A percentile compares a stretch with the other conserved stretches of the same genome.
Evolutionary conservation across 2,888 invertebrate genomes (phyloP).

Genomic region (Entomobrya multifasciata): DNA sequence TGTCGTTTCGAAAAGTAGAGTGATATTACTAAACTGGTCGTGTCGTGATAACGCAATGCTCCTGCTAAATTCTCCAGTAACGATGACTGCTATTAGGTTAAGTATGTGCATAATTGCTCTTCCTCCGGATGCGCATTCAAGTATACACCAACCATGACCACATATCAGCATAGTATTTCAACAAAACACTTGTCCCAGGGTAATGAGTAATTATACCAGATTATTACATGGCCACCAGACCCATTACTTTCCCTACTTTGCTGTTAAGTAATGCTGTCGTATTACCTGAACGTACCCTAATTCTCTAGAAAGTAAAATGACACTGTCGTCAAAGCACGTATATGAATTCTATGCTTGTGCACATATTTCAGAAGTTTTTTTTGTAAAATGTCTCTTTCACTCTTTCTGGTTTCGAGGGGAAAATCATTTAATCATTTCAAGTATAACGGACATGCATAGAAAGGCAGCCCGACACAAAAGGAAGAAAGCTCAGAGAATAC

Average conservation of each 20-base stretch:
- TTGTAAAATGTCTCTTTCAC: too few relatives aligned
- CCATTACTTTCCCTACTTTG: background rate
- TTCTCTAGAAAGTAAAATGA: too few relatives aligned
- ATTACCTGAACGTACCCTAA: too few relatives aligned
- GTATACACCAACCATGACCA: background rate
- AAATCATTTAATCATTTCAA: slow-evolving; percentile 6
- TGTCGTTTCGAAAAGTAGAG: background rate
- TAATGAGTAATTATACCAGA: slow-evolving; percentile 7
- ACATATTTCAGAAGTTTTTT: too few relatives aligned
- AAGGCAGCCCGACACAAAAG: background rate
- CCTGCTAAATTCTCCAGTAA: too few relatives aligned
- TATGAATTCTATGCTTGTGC: too few relatives aligned
- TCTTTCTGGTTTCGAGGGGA: too few relatives aligned
- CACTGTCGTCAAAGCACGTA: too few relatives aligned
- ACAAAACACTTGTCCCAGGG: background rate
- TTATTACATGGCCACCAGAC: background rate
- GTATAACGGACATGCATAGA: slow-evolving; percentile 7
- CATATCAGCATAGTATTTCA: background rate
- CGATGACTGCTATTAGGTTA: slow-evolving; percentile 36
- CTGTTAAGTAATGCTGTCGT: too few relatives aligned
- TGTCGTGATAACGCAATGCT: too few relatives aligned
- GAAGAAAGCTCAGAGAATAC: too few relatives aligned
- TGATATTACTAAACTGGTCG: too few relatives aligned
- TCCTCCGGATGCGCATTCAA: slow-evolving; percentile 32
- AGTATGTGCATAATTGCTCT: slow-evolving; percentile 57